Evolutionary conservation across 2,888 invertebrate species (phyloP), one percentile per base, ranked within the genome.

Genomic region (Habrosyne pyritoides): DNA sequence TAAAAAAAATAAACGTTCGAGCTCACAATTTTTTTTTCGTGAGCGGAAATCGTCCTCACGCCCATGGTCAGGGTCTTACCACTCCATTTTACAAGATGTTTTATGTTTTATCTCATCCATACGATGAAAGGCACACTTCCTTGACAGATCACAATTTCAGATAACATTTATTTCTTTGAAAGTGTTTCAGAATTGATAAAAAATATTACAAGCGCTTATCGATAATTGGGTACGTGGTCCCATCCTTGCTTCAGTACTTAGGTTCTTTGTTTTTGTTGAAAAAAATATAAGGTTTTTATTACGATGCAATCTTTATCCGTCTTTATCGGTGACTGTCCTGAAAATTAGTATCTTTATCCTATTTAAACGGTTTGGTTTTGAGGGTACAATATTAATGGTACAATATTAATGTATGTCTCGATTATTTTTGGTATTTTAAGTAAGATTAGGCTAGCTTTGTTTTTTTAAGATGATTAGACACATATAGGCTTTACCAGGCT

Each of bases 181-280:
- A 50, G 50, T 22, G 28, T 28, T 50, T 50, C 5, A 28, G 50
- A 28, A 50, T 50, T 10, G 28, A 50, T 18, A 50, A 28, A 50
- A 21, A 18, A 14, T 50, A 28, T 72, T 68, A 69, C 59, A 57
- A 57, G 59, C 48, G 69, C 73, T 74, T 77, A 73, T 77, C 77
- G 73, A 66, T 77, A 76, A 80, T 75, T 68, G 75, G 59, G 72
- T 67, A 73, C 73, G 74, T 75, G 72, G 70, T 64, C 58, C 54
- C 59, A 61, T 67, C 66, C 64, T 53, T 36, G 49, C 18, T 8
- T 7, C 2, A 42, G 42, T 42, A 42, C 42, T 42, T 18, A 42
- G 42, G 18, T 42, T 24, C 7, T 24, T 42, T 42, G 42, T 42
- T 42, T 42, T 42, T 42, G 6, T 42, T 2, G 8, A 18, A 18